phyloP scores from a whole-genome alignment of 2,113 vertebrate species.

The Ictalurus punctatus region DNA sequence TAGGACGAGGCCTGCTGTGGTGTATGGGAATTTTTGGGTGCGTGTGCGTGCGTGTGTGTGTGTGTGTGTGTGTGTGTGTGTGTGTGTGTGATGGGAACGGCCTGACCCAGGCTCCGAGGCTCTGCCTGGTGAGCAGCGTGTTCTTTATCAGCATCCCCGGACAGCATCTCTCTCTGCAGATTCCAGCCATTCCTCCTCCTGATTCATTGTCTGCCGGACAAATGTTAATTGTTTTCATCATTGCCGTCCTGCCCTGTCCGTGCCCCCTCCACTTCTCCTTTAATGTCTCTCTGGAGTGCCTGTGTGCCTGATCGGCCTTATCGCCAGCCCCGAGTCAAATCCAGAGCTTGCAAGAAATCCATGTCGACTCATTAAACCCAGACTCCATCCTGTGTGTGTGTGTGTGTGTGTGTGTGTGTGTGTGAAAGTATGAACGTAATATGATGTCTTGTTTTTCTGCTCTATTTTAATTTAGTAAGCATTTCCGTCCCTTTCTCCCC shows the following conservation, averaged over 20 bases:
- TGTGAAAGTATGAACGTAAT: not conserved
- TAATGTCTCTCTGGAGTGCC: slow-evolving; percentile 66
- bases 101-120: slow-evolving; percentile 75
- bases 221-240: slow-evolving; percentile 93
- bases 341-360: slow-evolving; percentile 61
- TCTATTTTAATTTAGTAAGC: not conserved
- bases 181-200: slow-evolving; percentile 84
- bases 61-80: slow-evolving; percentile 30
- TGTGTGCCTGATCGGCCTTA: slow-evolving; percentile 62
- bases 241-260: slow-evolving; percentile 72
- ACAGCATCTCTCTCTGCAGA: slow-evolving; percentile 77
- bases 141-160: slow-evolving; percentile 76
- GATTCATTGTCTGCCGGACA: slow-evolving; percentile 87
- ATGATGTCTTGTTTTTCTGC: not conserved
- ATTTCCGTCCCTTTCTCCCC: not conserved
- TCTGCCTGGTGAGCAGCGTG: slow-evolving; percentile 69
- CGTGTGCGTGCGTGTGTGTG: slow-evolving; percentile 13
- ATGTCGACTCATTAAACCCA: slow-evolving; percentile 26
- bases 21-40: not conserved
- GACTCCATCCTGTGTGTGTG: not conserved
- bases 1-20: not conserved
- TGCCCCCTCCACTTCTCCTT: slow-evolving; percentile 71
- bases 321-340: slow-evolving; percentile 63
- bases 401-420: slow-evolving; percentile 26
- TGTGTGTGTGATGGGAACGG: slow-evolving; percentile 77